A percentile compares a stretch with the other conserved stretches of the same genome.
Conservation (phyloP, 2,113 vertebrate genomes). For the Trinectes maculatus region DNA sequence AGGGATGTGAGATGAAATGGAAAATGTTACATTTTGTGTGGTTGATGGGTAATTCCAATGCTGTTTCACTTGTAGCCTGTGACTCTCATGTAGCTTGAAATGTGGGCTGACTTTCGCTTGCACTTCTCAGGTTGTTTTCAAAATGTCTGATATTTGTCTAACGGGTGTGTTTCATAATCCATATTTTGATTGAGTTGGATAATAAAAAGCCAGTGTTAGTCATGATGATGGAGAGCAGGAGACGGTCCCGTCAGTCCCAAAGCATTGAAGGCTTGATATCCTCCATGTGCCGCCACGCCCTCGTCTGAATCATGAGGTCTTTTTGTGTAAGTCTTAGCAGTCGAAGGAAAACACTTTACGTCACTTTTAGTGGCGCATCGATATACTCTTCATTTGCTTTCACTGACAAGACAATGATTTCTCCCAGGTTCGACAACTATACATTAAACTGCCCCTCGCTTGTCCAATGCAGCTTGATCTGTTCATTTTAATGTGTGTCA, state of each 20-base stretch:
- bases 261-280: conserved; percentile 15
- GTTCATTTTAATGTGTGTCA: not conserved
- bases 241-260: conserved; percentile 9
- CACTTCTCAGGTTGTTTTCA: conserved; percentile 47
- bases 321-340: conserved; percentile 27
- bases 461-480: conserved; percentile 26
- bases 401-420: conserved; percentile 36
- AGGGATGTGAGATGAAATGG: conserved; percentile 14
- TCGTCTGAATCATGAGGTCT: conserved; percentile 15
- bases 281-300: conserved; percentile 13
- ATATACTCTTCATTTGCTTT: conserved; percentile 14
- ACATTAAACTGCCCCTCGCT: conserved; percentile 29
- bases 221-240: conserved; percentile 7
- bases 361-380: conserved; percentile 7
- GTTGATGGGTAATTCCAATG: conserved; percentile 14
- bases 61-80: conserved; percentile 25
- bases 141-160: not conserved
- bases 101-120: conserved; percentile 22
- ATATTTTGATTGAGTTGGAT: conserved; percentile 12
- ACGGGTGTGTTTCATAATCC: conserved; percentile 15
- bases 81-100: conserved; percentile 29
- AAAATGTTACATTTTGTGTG: conserved; percentile 58
- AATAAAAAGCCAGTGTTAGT: conserved; percentile 46
- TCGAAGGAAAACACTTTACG: conserved; percentile 4
- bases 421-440: conserved; percentile 13